Evolutionary conservation across 2,113 vertebrate genomes (phyloP).

Genomic region (Carettochelys insculpta): DNA sequence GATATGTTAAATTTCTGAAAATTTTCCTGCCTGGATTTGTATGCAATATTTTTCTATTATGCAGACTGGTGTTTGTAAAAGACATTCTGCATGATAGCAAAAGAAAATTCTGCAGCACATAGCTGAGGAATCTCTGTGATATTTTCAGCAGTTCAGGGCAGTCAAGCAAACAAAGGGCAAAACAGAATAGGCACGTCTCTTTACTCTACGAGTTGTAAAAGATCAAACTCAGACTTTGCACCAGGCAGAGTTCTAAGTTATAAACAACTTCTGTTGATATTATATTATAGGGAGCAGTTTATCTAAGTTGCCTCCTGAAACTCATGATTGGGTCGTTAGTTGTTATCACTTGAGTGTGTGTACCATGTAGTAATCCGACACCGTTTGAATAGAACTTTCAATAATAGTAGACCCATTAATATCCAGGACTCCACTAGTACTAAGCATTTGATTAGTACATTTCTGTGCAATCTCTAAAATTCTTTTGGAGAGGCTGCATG

Average conservation of each 20-base stretch:
- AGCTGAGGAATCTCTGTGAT: neutral
- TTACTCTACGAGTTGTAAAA: constrained; percentile 56
- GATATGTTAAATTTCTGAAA: neutral
- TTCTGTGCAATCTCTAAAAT: neutral
- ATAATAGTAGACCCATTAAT: neutral
- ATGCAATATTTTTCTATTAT: neutral
- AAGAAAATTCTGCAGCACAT: neutral
- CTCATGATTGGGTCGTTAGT: constrained; percentile 21
- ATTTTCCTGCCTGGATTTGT: neutral
- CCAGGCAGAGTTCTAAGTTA: constrained; percentile 40
- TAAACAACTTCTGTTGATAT: constrained; percentile 37
- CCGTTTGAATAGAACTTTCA: constrained; percentile 33
- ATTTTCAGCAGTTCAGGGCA: constrained; percentile 5
- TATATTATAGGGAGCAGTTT: constrained; percentile 56
- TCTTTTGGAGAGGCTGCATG: constrained; percentile 3
- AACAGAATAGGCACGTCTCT: constrained; percentile 41
- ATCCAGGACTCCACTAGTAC: constrained; percentile 18
- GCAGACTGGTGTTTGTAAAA: neutral
- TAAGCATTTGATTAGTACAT: constrained; percentile 12
- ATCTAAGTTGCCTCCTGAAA: constrained; percentile 43
- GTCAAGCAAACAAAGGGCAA: constrained; percentile 46
- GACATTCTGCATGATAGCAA: neutral
- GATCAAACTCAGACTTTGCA: constrained; percentile 64
- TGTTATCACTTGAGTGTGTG: neutral
- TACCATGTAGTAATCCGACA: neutral